Percentiles rank a stretch among this genome's conserved stretches.
Evolutionary conservation across 2,797 vertebrate species (phyloP).

Genomic region (Peromyscus attwateri): DNA sequence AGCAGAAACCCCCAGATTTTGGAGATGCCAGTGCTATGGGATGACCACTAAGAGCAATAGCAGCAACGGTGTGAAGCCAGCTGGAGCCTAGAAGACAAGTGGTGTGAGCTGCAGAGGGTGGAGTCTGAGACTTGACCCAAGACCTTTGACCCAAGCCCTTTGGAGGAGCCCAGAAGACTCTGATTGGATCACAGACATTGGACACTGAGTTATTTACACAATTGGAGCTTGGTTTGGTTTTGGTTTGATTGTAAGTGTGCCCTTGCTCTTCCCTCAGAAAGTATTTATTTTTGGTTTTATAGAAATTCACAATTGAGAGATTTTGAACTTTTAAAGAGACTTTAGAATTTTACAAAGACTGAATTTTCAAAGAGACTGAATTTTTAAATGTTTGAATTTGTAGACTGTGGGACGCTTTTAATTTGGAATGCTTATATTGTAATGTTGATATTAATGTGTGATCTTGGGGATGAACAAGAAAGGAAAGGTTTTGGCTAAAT

Average conservation of each 20-base stretch:
- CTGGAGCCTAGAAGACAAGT: not conserved
- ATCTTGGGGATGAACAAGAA: not conserved
- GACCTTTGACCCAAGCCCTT: no score
- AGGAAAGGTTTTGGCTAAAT: not conserved
- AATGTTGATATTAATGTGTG: not conserved
- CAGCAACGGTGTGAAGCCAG: not conserved
- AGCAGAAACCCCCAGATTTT: not conserved
- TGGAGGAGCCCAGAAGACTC: not conserved
- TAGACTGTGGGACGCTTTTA: not conserved
- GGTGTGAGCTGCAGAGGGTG: accelerated
- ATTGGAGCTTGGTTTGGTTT: not conserved
- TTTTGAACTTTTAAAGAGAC: not conserved
- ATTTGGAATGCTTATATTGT: not conserved
- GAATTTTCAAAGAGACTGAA: not conserved
- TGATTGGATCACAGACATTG: not conserved
- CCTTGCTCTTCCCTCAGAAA: not conserved
- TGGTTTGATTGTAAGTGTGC: not conserved
- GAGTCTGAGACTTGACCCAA: not conserved
- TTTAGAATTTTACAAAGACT: not conserved
- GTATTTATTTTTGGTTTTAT: not conserved
- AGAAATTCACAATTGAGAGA: not conserved
- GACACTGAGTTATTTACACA: not conserved
- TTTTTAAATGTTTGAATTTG: not conserved
- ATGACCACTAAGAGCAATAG: not conserved
- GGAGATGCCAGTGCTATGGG: not conserved